Conservation (phyloP, 2,113 vertebrate species). For the Antechinus stuartii region DNA sequence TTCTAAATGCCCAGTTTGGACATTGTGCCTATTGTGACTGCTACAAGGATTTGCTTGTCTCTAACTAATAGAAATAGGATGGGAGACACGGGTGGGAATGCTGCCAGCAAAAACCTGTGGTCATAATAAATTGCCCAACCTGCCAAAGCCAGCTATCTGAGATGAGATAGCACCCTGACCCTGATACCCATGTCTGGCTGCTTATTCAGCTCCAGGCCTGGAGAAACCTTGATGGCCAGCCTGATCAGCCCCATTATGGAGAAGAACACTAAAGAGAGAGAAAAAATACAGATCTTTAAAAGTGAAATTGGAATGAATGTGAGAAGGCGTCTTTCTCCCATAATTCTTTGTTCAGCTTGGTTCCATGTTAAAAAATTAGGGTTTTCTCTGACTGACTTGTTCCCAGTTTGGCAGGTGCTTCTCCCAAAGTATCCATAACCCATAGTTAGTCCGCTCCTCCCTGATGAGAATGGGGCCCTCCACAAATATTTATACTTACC, state of each 20-base stretch:
- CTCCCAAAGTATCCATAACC: neutral
- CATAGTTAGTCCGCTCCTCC: neutral
- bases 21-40: neutral
- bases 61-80: neutral
- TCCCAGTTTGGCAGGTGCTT: neutral
- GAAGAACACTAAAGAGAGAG: constrained; percentile 80
- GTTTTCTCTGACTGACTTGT: fast-evolving
- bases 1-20: constrained; percentile 17
- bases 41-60: constrained; percentile 10
- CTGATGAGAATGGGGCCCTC: neutral
- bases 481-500: constrained; percentile 53
- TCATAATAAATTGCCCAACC: neutral
- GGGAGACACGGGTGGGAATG: neutral
- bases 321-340: neutral
- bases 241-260: constrained; percentile 82
- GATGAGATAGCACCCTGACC: constrained; percentile 67
- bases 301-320: neutral
- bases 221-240: constrained; percentile 72
- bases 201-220: constrained; percentile 40
- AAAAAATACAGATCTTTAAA: neutral
- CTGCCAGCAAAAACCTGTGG: constrained; percentile 18
- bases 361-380: neutral
- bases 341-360: neutral
- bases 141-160: constrained; percentile 49
- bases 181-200: constrained; percentile 30